Evolutionary conservation across 2,797 vertebrate genomes (phyloP).

Genomic region (Botia almorhae): DNA sequence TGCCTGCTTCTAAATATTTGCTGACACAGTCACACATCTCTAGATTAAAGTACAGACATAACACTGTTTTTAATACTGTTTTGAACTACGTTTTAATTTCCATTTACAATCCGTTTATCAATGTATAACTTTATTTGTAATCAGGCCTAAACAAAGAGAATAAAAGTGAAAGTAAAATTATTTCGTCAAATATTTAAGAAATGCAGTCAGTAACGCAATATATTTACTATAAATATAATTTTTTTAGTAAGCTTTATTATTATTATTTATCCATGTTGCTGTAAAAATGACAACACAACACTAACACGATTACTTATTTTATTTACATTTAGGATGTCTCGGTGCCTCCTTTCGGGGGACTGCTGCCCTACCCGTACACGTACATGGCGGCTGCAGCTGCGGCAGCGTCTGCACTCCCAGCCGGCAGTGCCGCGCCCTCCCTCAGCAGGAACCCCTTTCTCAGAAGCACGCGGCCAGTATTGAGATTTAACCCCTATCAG

Average conservation of each 20-base stretch:
- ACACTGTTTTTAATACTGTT: too few species aligned
- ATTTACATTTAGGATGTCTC: slow-evolving; percentile 82
- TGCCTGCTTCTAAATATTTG: neutral
- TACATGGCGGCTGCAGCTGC: slow-evolving; percentile 85
- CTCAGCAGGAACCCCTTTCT: slow-evolving; percentile 81
- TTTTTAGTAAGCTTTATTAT: neutral
- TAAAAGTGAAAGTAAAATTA: too few species aligned
- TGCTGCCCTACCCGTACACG: slow-evolving; percentile 87
- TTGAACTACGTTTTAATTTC: too few species aligned
- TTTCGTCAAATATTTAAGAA: neutral
- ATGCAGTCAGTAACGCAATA: neutral
- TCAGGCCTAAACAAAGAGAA: too few species aligned
- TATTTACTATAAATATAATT: too few species aligned
- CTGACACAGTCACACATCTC: too few species aligned
- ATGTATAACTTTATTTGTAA: too few species aligned
- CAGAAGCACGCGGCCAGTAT: slow-evolving; percentile 78
- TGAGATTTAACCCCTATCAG: slow-evolving; percentile 90
- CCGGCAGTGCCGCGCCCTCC: slow-evolving; percentile 71
- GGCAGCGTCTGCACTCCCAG: slow-evolving; percentile 64
- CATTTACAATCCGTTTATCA: too few species aligned
- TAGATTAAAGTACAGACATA: too few species aligned
- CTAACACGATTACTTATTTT: neutral
- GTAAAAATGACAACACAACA: neutral
- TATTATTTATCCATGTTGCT: neutral
- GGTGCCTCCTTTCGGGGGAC: slow-evolving; percentile 85